phyloP scores from a whole-genome alignment of 2,797 vertebrate species.

The Fistularia commersonii region DNA sequence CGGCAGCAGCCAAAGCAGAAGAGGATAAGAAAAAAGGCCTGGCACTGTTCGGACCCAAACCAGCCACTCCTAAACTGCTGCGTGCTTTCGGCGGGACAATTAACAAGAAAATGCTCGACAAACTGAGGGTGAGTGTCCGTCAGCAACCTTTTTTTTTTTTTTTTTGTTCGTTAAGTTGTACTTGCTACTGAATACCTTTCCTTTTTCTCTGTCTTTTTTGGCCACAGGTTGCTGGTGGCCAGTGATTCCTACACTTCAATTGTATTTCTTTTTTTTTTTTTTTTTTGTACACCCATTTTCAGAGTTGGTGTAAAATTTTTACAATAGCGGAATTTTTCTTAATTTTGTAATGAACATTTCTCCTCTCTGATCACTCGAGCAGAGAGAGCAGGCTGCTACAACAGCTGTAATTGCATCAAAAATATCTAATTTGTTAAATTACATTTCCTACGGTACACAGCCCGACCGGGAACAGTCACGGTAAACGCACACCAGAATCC shows the following conservation, averaged over 20 bases:
- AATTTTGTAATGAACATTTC: not conserved
- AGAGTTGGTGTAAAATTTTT: slow-evolving; percentile 38
- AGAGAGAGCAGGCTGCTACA: too few species aligned
- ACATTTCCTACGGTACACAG: not conserved
- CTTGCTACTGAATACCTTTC: not conserved
- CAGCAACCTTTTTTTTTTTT: not conserved
- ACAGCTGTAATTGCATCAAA: not conserved
- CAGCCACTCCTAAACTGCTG: slow-evolving; percentile 72
- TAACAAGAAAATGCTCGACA: slow-evolving; percentile 12
- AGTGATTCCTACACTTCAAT: not conserved
- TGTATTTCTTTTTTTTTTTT: not conserved
- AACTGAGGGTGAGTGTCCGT: slow-evolving; percentile 41
- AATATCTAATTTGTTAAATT: not conserved
- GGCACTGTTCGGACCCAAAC: slow-evolving; percentile 64
- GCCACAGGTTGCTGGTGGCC: slow-evolving; percentile 11
- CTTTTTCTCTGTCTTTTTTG: not conserved
- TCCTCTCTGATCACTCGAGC: too few species aligned
- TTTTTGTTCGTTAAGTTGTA: not conserved
- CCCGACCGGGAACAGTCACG: too few species aligned
- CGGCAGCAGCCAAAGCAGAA: slow-evolving; percentile 61
- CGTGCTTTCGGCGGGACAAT: slow-evolving; percentile 51
- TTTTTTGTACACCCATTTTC: slow-evolving; percentile 44
- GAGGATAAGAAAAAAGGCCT: slow-evolving; percentile 72
- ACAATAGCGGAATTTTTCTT: not conserved
- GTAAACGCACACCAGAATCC: too few species aligned